Percentiles rank a stretch among this genome's conserved stretches.
Evolutionary conservation across 2,113 vertebrate species (phyloP).

Genomic region (Forbesichthys agassizii): DNA sequence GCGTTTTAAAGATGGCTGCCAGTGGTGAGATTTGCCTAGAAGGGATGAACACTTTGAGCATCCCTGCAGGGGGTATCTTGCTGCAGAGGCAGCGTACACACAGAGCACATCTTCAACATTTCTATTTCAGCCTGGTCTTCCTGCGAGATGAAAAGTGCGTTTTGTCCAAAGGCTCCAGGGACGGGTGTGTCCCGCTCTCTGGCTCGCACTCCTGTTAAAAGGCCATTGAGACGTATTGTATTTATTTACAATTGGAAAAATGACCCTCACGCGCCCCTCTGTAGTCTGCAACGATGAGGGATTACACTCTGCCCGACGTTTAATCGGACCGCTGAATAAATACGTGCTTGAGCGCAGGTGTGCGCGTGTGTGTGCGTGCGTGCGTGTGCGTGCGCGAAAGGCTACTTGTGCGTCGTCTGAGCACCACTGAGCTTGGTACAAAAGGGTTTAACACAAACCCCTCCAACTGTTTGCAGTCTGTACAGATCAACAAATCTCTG

Average conservation of each 20-base stretch:
- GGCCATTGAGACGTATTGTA: conserved; percentile 9
- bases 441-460: conserved; percentile 44
- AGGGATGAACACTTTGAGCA: conserved; percentile 20
- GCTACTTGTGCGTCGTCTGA: background rate
- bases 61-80: conserved; percentile 32
- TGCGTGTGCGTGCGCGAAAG: background rate
- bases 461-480: conserved; percentile 49
- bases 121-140: conserved; percentile 61
- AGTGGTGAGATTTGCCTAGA: too few species aligned
- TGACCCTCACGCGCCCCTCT: conserved; percentile 42
- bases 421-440: conserved; percentile 27
- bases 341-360: conserved; percentile 4
- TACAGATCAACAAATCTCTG: conserved; percentile 45
- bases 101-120: conserved; percentile 27
- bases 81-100: conserved; percentile 19
- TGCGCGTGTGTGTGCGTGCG: background rate
- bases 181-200: conserved; percentile 13
- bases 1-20: too few species aligned
- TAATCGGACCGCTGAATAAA: conserved; percentile 44
- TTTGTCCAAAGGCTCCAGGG: conserved; percentile 37
- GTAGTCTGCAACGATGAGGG: conserved; percentile 13
- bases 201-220: conserved; percentile 16
- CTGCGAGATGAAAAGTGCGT: conserved; percentile 33
- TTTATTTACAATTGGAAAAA: conserved; percentile 31
- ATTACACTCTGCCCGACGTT: conserved; percentile 15